Percentiles rank a stretch among this genome's conserved stretches.
These are phyloP conservation scores for Drosophila robusta DNA, from an alignment of 2,888 invertebrate species.

Conservation along the genomic window DNA sequence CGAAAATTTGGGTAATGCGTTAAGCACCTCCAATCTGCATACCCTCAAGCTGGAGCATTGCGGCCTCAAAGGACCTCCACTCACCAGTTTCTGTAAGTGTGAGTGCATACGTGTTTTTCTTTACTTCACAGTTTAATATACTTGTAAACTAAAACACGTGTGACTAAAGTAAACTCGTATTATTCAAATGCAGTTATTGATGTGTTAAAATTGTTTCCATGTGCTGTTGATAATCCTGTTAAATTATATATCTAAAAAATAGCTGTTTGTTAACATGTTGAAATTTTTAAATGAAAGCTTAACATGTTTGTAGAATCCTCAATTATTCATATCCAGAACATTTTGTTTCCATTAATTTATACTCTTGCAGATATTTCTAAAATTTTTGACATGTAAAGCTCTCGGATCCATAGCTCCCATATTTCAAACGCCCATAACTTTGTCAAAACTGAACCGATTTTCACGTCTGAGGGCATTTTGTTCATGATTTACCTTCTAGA, in stretches of 20 bases:
- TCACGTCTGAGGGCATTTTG: too few species aligned
- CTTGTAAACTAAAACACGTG: background rate
- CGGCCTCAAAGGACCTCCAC: slow-evolving; percentile 89
- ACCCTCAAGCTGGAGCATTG: slow-evolving; percentile 92
- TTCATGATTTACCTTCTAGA: too few species aligned
- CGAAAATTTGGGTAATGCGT: slow-evolving; percentile 90
- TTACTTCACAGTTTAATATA: background rate
- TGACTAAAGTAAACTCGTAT: background rate
- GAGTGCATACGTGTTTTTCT: background rate
- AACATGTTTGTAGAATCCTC: too few species aligned
- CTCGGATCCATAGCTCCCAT: too few species aligned
- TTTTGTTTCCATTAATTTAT: too few species aligned
- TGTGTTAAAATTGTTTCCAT: background rate
- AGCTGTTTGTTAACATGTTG: too few species aligned
- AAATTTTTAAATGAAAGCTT: too few species aligned
- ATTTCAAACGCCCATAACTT: too few species aligned
- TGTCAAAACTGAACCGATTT: too few species aligned
- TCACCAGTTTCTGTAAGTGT: slow-evolving; percentile 90
- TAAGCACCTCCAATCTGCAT: slow-evolving; percentile 90
- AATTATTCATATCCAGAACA: too few species aligned
- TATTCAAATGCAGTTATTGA: background rate
- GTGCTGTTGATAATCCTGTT: background rate
- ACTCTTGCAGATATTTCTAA: too few species aligned
- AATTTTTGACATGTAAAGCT: too few species aligned
- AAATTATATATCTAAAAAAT: background rate